phyloP scores from a whole-genome alignment of 1,140 invertebrate genomes.

The Ctenoplectra terminalis region DNA sequence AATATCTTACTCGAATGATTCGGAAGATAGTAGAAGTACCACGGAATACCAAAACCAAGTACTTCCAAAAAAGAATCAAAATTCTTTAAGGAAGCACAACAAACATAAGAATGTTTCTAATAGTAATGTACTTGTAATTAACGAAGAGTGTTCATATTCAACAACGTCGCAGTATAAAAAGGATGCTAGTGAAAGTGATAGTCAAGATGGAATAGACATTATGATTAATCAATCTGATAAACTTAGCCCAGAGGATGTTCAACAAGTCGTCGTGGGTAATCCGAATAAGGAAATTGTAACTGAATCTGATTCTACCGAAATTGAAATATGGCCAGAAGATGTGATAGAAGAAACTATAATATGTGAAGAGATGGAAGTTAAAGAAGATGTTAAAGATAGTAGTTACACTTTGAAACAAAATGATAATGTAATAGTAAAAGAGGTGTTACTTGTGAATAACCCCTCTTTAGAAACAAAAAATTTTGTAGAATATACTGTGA shows the following conservation, averaged over 20 bases:
- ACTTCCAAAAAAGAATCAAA: conserved; percentile 60
- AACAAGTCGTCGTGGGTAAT: conserved; percentile 64
- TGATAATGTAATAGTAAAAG: conserved; percentile 65
- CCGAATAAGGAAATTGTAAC: conserved; percentile 43
- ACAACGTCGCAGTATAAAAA: conserved; percentile 48
- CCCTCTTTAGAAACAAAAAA: conserved; percentile 66
- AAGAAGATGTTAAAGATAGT: conserved; percentile 59
- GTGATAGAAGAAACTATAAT: conserved; percentile 81
- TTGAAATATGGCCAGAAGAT: conserved; percentile 72
- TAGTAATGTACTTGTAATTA: conserved; percentile 54
- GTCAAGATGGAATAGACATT: conserved; percentile 62
- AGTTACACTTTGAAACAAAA: conserved; percentile 57
- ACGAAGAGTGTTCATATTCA: conserved; percentile 50
- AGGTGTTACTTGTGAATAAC: conserved; percentile 72
- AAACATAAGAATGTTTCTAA: conserved; percentile 60
- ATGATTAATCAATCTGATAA: conserved; percentile 49
- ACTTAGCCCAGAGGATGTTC: conserved; percentile 66
- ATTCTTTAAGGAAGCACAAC: conserved; percentile 62
- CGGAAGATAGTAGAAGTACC: conserved; percentile 57
- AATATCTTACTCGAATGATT: conserved; percentile 51
- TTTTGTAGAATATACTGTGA: conserved; percentile 75
- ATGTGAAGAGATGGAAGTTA: conserved; percentile 80
- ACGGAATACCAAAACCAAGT: conserved; percentile 60
- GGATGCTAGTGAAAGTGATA: conserved; percentile 66
- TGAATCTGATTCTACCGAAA: conserved; percentile 47